phyloP scores from a whole-genome alignment of 2,888 invertebrate species.

The Corbicula japonica region DNA sequence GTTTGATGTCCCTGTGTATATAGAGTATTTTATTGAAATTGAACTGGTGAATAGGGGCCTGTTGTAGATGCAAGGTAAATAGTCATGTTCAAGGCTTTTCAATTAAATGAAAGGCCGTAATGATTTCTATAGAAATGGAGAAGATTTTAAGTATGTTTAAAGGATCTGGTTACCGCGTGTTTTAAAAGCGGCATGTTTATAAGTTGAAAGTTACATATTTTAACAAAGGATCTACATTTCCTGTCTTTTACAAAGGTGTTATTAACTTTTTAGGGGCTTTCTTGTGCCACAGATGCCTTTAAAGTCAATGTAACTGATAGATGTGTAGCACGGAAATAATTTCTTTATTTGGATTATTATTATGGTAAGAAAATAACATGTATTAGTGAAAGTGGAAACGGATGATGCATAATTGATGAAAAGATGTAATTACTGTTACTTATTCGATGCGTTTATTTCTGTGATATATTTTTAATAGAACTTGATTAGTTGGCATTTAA shows the following conservation, averaged over 20 bases:
- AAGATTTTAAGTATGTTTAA: conserved; percentile 44
- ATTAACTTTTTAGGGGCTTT: no score
- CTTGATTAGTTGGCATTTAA: no score
- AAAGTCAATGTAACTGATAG: no score
- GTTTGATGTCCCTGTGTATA: conserved; percentile 40
- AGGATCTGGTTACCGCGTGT: conserved; percentile 48
- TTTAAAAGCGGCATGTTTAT: conserved; percentile 34
- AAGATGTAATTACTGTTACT: no score
- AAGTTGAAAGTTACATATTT: conserved; percentile 63
- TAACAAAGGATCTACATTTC: conserved; percentile 50
- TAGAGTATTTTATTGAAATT: background rate
- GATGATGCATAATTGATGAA: no score
- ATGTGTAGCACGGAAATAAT: no score
- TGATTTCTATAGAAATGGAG: conserved; percentile 59
- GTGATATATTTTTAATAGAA: no score
- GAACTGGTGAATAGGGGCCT: conserved; percentile 26
- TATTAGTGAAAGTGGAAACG: no score
- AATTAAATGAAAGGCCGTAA: conserved; percentile 49
- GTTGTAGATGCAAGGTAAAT: conserved; percentile 56
- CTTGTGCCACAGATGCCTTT: no score
- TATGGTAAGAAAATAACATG: no score
- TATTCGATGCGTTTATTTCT: no score
- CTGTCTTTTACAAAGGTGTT: conserved; percentile 44
- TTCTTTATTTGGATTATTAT: no score
- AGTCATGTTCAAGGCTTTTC: conserved; percentile 37